Conservation (phyloP, 2,797 vertebrate genomes). For the Threskiornis aethiopicus region DNA sequence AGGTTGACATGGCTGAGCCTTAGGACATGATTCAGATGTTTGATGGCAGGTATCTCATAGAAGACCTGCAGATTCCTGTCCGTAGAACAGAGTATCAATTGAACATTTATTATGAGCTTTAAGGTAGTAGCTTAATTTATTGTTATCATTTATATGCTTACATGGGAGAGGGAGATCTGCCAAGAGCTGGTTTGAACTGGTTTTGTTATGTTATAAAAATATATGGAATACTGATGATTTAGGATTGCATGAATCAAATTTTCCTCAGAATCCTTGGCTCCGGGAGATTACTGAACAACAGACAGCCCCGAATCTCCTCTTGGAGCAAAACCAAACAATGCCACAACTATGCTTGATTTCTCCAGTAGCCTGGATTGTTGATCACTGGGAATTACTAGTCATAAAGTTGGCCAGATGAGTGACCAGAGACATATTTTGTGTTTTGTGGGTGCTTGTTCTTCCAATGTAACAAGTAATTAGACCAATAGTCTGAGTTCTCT, state of each 20-base stretch:
- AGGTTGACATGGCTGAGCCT: neutral
- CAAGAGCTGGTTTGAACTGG: neutral
- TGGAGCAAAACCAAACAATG: neutral
- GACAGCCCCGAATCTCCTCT: neutral
- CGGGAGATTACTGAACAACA: neutral
- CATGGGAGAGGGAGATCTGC: neutral
- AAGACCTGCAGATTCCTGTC: neutral
- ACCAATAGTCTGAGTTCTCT: neutral
- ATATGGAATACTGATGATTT: neutral
- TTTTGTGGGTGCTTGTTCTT: neutral
- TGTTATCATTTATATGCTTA: neutral
- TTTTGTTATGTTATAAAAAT: neutral
- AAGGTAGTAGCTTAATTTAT: neutral
- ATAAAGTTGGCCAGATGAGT: neutral
- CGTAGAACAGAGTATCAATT: neutral
- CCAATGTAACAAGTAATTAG: neutral
- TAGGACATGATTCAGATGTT: neutral
- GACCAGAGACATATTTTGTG: neutral
- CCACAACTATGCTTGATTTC: neutral
- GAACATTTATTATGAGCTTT: neutral
- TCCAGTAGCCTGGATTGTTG: neutral
- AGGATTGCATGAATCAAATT: neutral
- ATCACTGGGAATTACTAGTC: neutral
- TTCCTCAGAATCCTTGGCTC: neutral
- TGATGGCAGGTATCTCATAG: neutral